Conservation (phyloP, 37 sponge, comb jelly and placozoan genomes). For the Agelas oroides region DNA sequence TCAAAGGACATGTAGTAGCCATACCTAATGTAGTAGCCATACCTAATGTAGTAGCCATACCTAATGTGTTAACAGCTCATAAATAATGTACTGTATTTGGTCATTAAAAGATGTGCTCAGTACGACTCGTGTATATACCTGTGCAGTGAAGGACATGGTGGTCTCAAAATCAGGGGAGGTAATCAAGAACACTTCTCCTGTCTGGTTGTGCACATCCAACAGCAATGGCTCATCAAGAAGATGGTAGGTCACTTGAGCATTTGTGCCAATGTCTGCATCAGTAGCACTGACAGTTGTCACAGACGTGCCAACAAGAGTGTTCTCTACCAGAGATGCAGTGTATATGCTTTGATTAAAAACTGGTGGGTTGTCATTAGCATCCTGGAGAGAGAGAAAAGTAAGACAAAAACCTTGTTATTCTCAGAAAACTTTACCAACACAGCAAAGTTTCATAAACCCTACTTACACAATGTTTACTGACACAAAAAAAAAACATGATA, state of each 20-base stretch:
- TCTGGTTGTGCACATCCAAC: conserved; percentile 26
- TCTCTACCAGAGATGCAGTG: conserved; percentile 35
- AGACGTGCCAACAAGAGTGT: conserved; percentile 17
- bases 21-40: too few species aligned
- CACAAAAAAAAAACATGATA: too few species aligned
- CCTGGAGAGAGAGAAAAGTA: background rate
- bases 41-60: too few species aligned
- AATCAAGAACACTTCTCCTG: conserved; percentile 42
- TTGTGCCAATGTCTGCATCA: conserved; percentile 40
- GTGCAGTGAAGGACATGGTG: background rate
- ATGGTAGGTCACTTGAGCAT: conserved; percentile 11
- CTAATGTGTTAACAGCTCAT: too few species aligned
- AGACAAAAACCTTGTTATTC: too few species aligned
- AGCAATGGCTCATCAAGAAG: background rate
- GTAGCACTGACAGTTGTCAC: conserved; percentile 28
- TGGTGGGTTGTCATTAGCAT: conserved; percentile 58
- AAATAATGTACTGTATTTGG: too few species aligned
- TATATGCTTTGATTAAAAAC: conserved; percentile 1
- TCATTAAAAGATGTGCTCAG: too few species aligned
- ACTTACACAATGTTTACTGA: too few species aligned
- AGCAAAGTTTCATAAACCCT: too few species aligned
- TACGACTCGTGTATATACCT: background rate
- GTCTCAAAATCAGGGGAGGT: conserved; percentile 53
- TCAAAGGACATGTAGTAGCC: too few species aligned
- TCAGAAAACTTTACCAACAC: too few species aligned